Evolutionary conservation across 2,797 vertebrate species (phyloP).

Genomic region (Melanogrammus aeglefinus): DNA sequence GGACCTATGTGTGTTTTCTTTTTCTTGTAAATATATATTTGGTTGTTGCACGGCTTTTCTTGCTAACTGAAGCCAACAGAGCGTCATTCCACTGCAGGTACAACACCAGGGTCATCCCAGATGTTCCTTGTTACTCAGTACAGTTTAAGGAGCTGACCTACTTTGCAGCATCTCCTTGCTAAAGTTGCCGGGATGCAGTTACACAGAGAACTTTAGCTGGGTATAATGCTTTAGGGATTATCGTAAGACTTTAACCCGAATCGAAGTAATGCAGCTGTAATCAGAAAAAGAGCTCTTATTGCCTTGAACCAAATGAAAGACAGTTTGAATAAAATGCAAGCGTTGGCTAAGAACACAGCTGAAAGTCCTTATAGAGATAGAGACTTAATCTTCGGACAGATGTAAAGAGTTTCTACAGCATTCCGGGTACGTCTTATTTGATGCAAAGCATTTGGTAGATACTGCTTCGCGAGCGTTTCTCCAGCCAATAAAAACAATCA

Average conservation of each 20-base stretch:
- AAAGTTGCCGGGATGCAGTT: background rate
- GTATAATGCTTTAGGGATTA: constrained; percentile 11
- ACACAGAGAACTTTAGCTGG: background rate
- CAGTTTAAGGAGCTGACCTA: background rate
- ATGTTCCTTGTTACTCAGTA: constrained; percentile 5
- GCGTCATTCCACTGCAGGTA: background rate
- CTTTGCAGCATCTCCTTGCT: background rate
- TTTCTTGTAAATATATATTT: background rate
- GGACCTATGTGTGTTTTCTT: background rate
- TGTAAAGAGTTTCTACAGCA: background rate
- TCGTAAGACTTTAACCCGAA: background rate
- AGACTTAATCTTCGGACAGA: background rate
- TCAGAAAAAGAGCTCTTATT: background rate
- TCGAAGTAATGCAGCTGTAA: background rate
- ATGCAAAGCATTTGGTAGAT: background rate
- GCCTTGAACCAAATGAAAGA: background rate
- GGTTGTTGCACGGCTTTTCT: background rate
- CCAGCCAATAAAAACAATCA: background rate
- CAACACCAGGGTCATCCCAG: background rate
- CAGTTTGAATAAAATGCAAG: constrained; percentile 32
- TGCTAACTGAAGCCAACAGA: background rate
- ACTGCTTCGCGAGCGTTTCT: background rate
- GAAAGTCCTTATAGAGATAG: constrained; percentile 58
- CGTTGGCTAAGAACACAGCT: constrained; percentile 39
- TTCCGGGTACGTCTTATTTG: background rate